Evolutionary conservation across 2,888 invertebrate species (phyloP), one percentile per base, ranked within the genome.

Genomic region (Apomyelois bistriatella): DNA sequence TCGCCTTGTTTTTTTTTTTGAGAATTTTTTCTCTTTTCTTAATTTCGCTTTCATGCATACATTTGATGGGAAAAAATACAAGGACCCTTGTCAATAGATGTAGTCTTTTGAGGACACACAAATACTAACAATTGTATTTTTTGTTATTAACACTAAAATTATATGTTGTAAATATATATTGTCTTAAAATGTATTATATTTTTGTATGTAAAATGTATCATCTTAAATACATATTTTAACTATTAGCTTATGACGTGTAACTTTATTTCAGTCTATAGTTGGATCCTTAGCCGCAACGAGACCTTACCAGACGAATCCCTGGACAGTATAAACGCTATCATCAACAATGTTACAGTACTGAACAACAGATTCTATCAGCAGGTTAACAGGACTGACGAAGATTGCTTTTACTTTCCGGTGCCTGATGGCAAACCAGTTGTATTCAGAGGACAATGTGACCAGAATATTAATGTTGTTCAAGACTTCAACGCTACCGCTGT

Each of bases 261-360:
- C 22, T 3, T 22, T 36, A 16, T 70, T 66, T 22, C 59, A 83
- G 85, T 85, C 0, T 82, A 63, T 60, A 84, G 83, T 53, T 87
- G 85, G 87, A 85, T 85, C 43, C 65, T 88, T 0, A 85, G 84
- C 53, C 74, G 79, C 61, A 63, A 67, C 0, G 68, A 64, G 36
- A 57, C 65, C 6, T 57, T 84, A 1, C 61, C 79, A 0, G 1
- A 57, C 1, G 54, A 53, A 0, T 70, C 72, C 0, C 61, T 43
- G 2, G 52, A 41, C 0, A 65, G 68, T 1, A 83, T 88, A 28
- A 58, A 66, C 13, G 68, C 68, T 2, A 74, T 78, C 1, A 49
- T 64, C 0, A 57, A 64, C 40, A 59, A 13, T 8, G 17, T 81
- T 2, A 55, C 64, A 9, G 79, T 82, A 0, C 56, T 84, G 1